A percentile compares a stretch with the other conserved stretches of the same genome.
Evolutionary conservation across 2,888 invertebrate genomes (phyloP).

Genomic region (Hypomecis atomaria): DNA sequence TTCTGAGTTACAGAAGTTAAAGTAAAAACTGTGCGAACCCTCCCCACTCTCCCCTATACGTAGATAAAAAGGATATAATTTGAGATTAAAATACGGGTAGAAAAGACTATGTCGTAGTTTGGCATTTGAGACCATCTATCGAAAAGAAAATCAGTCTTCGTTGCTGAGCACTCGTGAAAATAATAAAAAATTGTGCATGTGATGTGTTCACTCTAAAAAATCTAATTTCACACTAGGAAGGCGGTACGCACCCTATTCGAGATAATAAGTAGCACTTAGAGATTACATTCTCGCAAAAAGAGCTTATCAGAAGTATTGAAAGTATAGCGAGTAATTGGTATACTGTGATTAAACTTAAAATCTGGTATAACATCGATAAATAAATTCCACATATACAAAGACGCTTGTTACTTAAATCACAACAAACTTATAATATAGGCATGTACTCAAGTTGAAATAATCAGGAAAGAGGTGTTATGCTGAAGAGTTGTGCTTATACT

Average conservation of each 20-base stretch:
- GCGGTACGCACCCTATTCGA: conserved; percentile 33
- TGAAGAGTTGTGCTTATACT: conserved; percentile 76
- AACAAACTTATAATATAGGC: conserved; percentile 40
- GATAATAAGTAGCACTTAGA: conserved; percentile 40
- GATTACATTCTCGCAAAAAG: conserved; percentile 35
- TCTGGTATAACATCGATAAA: conserved; percentile 50
- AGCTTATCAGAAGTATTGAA: conserved; percentile 26
- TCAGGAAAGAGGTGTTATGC: conserved; percentile 14
- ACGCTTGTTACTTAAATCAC: conserved; percentile 54
- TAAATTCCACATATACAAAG: conserved; percentile 60
- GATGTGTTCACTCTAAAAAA: conserved; percentile 46
- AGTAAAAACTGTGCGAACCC: too few relatives aligned
- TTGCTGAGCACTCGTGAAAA: conserved; percentile 69
- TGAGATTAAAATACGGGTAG: conserved; percentile 50
- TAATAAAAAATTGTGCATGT: conserved; percentile 53
- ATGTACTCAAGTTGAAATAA: conserved; percentile 21
- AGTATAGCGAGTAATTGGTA: too few relatives aligned
- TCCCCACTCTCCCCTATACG: too few relatives aligned
- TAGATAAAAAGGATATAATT: conserved; percentile 30
- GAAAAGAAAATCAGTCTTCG: conserved; percentile 76
- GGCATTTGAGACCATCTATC: conserved; percentile 52
- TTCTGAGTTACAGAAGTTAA: too few relatives aligned
- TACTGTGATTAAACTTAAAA: conserved; percentile 44
- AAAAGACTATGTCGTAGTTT: conserved; percentile 55
- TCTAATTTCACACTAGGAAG: conserved; percentile 25